phyloP scores from a whole-genome alignment of 2,797 vertebrate genomes.

The Antennarius maculatus region DNA sequence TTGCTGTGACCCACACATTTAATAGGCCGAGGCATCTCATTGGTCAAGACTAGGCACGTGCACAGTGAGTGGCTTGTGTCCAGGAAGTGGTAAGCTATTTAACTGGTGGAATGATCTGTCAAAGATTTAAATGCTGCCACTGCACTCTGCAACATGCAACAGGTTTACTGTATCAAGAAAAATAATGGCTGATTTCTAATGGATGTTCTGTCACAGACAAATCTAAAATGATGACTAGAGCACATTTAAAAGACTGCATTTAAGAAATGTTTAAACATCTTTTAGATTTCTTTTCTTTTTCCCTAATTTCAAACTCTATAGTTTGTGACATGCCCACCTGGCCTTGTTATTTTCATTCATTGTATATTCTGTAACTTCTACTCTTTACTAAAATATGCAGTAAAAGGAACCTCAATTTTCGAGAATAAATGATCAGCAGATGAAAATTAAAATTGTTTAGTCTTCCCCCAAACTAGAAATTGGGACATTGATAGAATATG shows the following conservation, averaged over 20 bases:
- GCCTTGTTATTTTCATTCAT: neutral
- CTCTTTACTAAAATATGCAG: too few species aligned
- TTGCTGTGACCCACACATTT: constrained; percentile 54
- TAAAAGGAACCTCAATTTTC: neutral
- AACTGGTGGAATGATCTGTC: constrained; percentile 6
- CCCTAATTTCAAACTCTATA: neutral
- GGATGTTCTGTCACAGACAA: neutral
- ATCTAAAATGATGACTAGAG: neutral
- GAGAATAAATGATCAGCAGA: neutral
- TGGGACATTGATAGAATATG: neutral
- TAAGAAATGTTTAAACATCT: too few species aligned
- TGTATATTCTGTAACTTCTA: too few species aligned
- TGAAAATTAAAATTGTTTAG: neutral
- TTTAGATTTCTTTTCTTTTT: neutral
- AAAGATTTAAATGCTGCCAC: constrained; percentile 15
- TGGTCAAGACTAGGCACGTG: constrained; percentile 50
- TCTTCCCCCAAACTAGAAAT: neutral
- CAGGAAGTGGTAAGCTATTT: constrained; percentile 36
- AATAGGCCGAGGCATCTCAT: constrained; percentile 36
- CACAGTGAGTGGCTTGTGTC: constrained; percentile 35
- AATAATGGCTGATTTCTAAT: neutral
- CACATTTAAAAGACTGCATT: neutral
- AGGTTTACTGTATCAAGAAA: neutral
- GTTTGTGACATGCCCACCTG: neutral
- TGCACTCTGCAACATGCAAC: neutral